phyloP scores from a whole-genome alignment of 2,888 invertebrate genomes.

The Amblyjoppa proteus region DNA sequence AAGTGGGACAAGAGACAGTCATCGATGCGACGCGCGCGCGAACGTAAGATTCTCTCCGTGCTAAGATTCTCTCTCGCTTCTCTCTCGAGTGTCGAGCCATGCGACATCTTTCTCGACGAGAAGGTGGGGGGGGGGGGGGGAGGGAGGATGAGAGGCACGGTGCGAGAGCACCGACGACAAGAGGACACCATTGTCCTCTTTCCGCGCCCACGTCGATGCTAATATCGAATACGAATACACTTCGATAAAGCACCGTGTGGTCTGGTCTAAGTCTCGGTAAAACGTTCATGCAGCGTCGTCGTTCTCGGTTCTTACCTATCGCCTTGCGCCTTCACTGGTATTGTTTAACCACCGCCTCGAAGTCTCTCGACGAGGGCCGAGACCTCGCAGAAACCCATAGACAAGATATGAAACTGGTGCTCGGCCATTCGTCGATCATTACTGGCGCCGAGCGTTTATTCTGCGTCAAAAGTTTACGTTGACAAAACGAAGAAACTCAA shows the following conservation, averaged over 20 bases:
- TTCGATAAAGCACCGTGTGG: slow-evolving; percentile 74
- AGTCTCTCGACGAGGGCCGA: too few relatives aligned
- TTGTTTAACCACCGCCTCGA: not conserved
- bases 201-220: slow-evolving; percentile 79
- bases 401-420: not conserved
- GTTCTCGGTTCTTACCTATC: slow-evolving; percentile 30
- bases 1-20: slow-evolving; percentile 47
- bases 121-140: not conserved
- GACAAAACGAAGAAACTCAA: too few relatives aligned
- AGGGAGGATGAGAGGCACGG: not conserved
- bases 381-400: not conserved
- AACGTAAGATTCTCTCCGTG: slow-evolving; percentile 19
- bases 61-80: slow-evolving; percentile 29
- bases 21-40: slow-evolving; percentile 30
- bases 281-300: slow-evolving; percentile 9
- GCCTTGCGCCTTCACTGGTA: not conserved
- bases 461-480: too few relatives aligned
- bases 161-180: slow-evolving; percentile 36
- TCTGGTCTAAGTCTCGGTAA: slow-evolving; percentile 12
- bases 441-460: too few relatives aligned
- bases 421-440: slow-evolving; percentile 20
- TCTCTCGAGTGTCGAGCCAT: not conserved
- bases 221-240: slow-evolving; percentile 79
- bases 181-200: slow-evolving; percentile 78
- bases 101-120: slow-evolving; percentile 36